These are phyloP conservation scores for Ectemnius cavifrons DNA, from an alignment of 2,888 invertebrate genomes.

Conservation along the genomic window DNA sequence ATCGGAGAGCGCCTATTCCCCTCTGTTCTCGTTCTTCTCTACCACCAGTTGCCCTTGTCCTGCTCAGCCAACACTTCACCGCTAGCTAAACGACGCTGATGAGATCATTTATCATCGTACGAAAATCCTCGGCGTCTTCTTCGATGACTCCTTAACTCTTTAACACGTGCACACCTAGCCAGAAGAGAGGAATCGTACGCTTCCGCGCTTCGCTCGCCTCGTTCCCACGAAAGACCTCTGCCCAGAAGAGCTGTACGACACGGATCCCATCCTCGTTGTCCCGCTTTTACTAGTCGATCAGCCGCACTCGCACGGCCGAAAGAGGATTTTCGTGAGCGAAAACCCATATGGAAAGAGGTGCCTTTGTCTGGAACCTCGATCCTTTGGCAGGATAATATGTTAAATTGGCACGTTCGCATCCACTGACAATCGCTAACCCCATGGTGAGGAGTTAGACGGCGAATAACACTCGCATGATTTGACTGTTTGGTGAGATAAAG, in stretches of 20 bases:
- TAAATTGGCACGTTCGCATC: too few species aligned
- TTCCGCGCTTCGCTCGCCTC: slow-evolving; percentile 49
- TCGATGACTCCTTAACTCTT: neutral
- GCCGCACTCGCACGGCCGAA: neutral
- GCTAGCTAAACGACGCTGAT: slow-evolving; percentile 51
- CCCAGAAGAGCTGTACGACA: slow-evolving; percentile 37
- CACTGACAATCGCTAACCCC: neutral
- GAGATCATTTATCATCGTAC: slow-evolving; percentile 65
- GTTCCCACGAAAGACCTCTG: slow-evolving; percentile 49
- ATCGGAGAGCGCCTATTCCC: slow-evolving; percentile 24
- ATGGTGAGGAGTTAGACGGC: neutral
- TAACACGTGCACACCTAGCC: neutral
- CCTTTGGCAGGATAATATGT: neutral
- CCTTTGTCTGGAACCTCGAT: neutral
- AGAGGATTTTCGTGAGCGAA: slow-evolving; percentile 18
- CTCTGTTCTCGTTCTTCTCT: neutral
- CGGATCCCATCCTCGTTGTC: slow-evolving; percentile 42
- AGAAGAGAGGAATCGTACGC: slow-evolving; percentile 27
- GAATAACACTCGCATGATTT: neutral
- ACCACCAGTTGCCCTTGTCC: slow-evolving; percentile 20
- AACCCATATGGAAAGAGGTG: neutral
- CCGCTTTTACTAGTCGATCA: slow-evolving; percentile 47
- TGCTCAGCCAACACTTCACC: slow-evolving; percentile 47
- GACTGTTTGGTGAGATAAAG: slow-evolving; percentile 7
- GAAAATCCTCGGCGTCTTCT: slow-evolving; percentile 41